phyloP scores from a whole-genome alignment of 2,888 invertebrate genomes.

The Itoplectis maculator region DNA sequence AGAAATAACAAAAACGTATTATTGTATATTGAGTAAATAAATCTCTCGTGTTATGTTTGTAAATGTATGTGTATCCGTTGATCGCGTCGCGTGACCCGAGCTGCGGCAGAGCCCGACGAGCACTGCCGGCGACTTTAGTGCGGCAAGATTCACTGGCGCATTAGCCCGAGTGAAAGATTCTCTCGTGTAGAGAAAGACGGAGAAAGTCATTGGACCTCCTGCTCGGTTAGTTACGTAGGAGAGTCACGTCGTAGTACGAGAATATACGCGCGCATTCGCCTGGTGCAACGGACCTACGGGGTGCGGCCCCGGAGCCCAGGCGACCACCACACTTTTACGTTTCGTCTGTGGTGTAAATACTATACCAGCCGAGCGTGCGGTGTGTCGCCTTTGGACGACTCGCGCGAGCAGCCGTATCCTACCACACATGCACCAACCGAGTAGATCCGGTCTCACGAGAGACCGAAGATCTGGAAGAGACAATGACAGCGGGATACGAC shows the following conservation, averaged over 20 bases:
- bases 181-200: slow-evolving; percentile 65
- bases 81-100: slow-evolving; percentile 62
- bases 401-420: not conserved
- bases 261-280: slow-evolving; percentile 50
- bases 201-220: slow-evolving; percentile 68
- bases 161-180: slow-evolving; percentile 60
- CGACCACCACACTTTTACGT: slow-evolving; percentile 23
- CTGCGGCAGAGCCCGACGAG: slow-evolving; percentile 57
- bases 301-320: slow-evolving; percentile 50
- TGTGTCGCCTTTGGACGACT: too few species aligned
- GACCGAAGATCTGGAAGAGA: slow-evolving; percentile 21
- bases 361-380: slow-evolving; percentile 1
- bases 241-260: slow-evolving; percentile 64
- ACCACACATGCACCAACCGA: slow-evolving; percentile 7
- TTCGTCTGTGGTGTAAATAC: not conserved
- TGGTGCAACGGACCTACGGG: slow-evolving; percentile 58
- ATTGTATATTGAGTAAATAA: not conserved
- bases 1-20: slow-evolving; percentile 24
- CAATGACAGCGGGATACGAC: slow-evolving; percentile 7
- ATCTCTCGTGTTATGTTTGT: slow-evolving; percentile 30
- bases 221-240: slow-evolving; percentile 66
- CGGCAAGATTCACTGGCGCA: slow-evolving; percentile 56
- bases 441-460: slow-evolving; percentile 55
- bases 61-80: not conserved
- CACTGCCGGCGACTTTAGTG: slow-evolving; percentile 49